Evolutionary conservation across 2,888 invertebrate species (phyloP), one percentile per base, ranked within the genome.

Genomic region (Dynastes maya): DNA sequence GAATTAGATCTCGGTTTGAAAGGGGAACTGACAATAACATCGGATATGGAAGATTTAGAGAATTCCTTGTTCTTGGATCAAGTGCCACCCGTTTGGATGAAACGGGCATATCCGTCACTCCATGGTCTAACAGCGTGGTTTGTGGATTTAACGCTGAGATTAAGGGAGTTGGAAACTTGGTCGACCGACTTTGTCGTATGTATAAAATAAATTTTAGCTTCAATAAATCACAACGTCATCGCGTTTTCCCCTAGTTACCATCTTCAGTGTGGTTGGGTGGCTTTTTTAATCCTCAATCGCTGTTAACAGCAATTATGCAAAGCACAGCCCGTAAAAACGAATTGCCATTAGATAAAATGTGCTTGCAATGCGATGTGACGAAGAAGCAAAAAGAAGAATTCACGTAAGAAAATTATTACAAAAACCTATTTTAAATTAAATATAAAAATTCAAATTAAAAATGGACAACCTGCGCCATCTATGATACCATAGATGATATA

Each of bases 281-380:
- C n/a, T 97, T 98, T 89, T 98, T 98, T 90, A 98, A 98, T 89
- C 98, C 98, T 0, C 98, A 98, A 89, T 97, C 97, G 55, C 92
- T 98, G 84, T 90, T 98, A 78, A 98, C 98, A 0, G 98, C 98
- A 68, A 98, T 98, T 85, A 98, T 98, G 98, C 98, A 98, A 90
- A 97, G 97, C 85, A 98, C 98, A 45, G 98, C 98, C 0, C 91
- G 98, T 45, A 94, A 95, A 86, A 96, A 97, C 85, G 96, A 97
- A 88, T 90, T 98, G 84, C 98, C 98, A 0, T 90, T 98, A 64
- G 98, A 98, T 89, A 97, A 98, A 90, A 98, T 98, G 98, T 97
- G 97, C 87, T 90, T 98, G 22, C 97, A 98, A 86, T 98, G 97
- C 88, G 98, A 98, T 88, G 98, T 98, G 78, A 98, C 98, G 6